phyloP scores from a whole-genome alignment of 2,797 vertebrate genomes.

The Megalops cyprinoides region DNA sequence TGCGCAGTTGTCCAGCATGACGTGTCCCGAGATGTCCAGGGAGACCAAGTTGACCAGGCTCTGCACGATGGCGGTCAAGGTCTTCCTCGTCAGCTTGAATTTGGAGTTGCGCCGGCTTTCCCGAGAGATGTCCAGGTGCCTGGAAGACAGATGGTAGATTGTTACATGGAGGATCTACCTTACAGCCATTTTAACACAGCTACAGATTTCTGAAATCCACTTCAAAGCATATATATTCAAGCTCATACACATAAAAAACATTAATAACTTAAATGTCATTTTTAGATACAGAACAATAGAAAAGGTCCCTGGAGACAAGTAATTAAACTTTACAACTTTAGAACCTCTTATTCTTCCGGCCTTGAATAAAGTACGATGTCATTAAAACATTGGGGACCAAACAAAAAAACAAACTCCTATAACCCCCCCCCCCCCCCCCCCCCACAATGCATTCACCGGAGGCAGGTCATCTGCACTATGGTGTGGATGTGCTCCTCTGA shows the following conservation, averaged over 20 bases:
- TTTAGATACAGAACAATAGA: not conserved
- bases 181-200: too few relatives aligned
- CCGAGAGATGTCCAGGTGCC: slow-evolving; percentile 92
- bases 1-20: slow-evolving; percentile 94
- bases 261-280: not conserved
- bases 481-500: slow-evolving; percentile 88
- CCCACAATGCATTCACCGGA: slow-evolving; percentile 75
- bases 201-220: too few relatives aligned
- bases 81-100: slow-evolving; percentile 90
- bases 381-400: too few relatives aligned
- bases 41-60: slow-evolving; percentile 87
- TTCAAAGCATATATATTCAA: not conserved
- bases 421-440: not conserved
- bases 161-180: not conserved
- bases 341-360: not conserved
- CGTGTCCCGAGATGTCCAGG: slow-evolving; percentile 93
- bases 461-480: slow-evolving; percentile 83
- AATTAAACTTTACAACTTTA: not conserved
- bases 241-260: not conserved
- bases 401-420: not conserved
- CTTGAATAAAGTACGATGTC: too few relatives aligned
- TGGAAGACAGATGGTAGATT: slow-evolving; percentile 50
- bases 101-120: slow-evolving; percentile 88
- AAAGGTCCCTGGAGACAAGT: not conserved
- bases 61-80: slow-evolving; percentile 85